Conservation (phyloP, 2,888 invertebrate genomes). For the Trissoscelio sp. region DNA sequence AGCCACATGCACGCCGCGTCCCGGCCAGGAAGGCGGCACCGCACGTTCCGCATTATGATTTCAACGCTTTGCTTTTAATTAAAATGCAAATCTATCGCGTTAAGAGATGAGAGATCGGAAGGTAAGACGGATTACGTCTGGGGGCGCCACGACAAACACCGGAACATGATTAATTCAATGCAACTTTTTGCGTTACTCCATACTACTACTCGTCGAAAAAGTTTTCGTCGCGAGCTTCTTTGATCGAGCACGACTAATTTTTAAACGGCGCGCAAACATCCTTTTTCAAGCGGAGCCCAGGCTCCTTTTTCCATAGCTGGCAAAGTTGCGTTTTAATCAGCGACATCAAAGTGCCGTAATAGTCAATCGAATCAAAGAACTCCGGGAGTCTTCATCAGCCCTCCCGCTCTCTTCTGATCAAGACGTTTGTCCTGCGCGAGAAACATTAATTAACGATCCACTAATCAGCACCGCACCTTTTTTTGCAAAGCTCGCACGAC, state of each 20-base stretch:
- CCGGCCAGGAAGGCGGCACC: slow-evolving; percentile 75
- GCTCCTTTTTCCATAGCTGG: slow-evolving; percentile 36
- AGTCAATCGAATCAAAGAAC: slow-evolving; percentile 75
- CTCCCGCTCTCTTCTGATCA: slow-evolving; percentile 56
- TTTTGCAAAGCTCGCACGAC: slow-evolving; percentile 28
- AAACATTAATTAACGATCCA: slow-evolving; percentile 68
- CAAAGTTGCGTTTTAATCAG: slow-evolving; percentile 81
- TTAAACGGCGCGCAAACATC: slow-evolving; percentile 62
- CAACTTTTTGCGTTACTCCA: slow-evolving; percentile 12
- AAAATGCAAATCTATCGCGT: slow-evolving; percentile 86
- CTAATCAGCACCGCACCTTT: slow-evolving; percentile 62
- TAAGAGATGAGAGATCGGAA: slow-evolving; percentile 78
- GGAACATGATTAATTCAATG: slow-evolving; percentile 83
- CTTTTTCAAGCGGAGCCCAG: slow-evolving; percentile 33
- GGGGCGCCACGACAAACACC: slow-evolving; percentile 83
- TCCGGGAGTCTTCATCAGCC: slow-evolving; percentile 76
- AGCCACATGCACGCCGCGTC: slow-evolving; percentile 42
- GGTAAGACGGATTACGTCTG: slow-evolving; percentile 84
- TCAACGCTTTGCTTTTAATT: slow-evolving; percentile 86
- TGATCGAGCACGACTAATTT: slow-evolving; percentile 58
- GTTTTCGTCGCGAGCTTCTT: slow-evolving; percentile 26
- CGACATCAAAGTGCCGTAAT: slow-evolving; percentile 79
- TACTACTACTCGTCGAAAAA: slow-evolving; percentile 1
- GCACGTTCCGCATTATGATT: slow-evolving; percentile 86
- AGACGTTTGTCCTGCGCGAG: slow-evolving; percentile 58